Evolutionary conservation across 2,113 vertebrate species (phyloP), one percentile per base, ranked within the genome.

Genomic region (human): DNA sequence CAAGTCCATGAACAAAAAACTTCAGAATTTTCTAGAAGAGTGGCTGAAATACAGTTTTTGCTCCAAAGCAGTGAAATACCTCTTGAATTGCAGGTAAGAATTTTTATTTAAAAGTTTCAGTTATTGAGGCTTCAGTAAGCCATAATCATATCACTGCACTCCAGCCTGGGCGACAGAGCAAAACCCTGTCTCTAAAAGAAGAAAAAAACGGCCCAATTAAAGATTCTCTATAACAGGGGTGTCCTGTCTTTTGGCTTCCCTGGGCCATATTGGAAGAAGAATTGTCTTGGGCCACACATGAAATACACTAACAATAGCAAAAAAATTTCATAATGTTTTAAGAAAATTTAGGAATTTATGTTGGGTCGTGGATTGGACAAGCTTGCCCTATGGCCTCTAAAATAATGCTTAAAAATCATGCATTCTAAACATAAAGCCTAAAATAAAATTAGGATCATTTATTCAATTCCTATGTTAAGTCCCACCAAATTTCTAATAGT

Each of bases 21-120:
- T 7, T 98, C 99, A 78, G 99, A 99, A 94, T 99, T 99, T 97
- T 99, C 99, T 92, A 99, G 79, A 98, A 99, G 99, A 2, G 98
- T 99, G 59, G 94, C 95, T 25, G 99, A 99, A 97, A 99, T 99
- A 98, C 99, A 99, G 91, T 97, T 99, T 96, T 99, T 99, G 96
- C 98, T 99, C 94, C 99, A 99, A 92, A 99, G 98, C 98, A 98
- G 98, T 96, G 99, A 99, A 92, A 96, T 99, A 79, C 99, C 99
- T 1, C 97, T 99, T 92, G 99, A 99, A 96, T 98, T 99, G 0
- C 99, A 99, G 99, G 99, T 99, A 97, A 91, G 30, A 73, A 50
- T 68, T 78, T 45, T 84, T 93, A 83, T 90, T 95, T 89, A 20
- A 32, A 80, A 68, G 7, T 78, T 25, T 8, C 35, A 32, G 12